Evolutionary conservation across 2,888 invertebrate species (phyloP).

Genomic region (Calliphora vomitoria): DNA sequence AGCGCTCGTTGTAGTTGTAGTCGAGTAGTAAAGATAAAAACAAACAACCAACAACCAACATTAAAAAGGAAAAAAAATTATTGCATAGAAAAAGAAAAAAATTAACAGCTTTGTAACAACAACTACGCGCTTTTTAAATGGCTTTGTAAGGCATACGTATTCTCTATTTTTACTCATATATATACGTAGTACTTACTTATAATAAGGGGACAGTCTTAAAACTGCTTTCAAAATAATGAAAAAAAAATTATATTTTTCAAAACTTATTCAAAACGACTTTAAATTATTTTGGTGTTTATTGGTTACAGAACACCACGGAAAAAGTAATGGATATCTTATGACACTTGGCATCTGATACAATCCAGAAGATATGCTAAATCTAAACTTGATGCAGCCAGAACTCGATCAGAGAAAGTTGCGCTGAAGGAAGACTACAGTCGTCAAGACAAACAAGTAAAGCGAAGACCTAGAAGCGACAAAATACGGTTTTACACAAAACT

Average conservation of each 20-base stretch:
- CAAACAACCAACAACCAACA: constrained; percentile 18
- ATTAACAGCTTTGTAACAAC: constrained; percentile 23
- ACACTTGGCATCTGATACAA: no score
- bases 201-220: neutral
- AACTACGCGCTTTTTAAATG: constrained; percentile 35
- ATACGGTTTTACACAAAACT: no score
- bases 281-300: neutral
- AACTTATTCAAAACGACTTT: no score
- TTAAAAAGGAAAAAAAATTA: neutral
- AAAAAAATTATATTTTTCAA: no score
- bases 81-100: neutral
- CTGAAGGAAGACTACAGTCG: no score
- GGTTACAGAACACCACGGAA: no score
- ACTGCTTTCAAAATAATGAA: neutral
- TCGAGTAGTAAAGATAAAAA: constrained; percentile 51
- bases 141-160: constrained; percentile 22
- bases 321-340: no score
- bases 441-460: no score
- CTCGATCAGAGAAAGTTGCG: no score
- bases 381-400: no score
- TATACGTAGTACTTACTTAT: neutral
- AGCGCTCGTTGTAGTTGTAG: constrained; percentile 33
- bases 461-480: no score
- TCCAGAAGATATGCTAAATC: no score
- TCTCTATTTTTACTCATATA: neutral